Percentiles rank a stretch among this genome's conserved stretches.
These are phyloP conservation scores for Burhinus bistriatus DNA, from an alignment of 2,113 vertebrate species.

Conservation along the genomic window DNA sequence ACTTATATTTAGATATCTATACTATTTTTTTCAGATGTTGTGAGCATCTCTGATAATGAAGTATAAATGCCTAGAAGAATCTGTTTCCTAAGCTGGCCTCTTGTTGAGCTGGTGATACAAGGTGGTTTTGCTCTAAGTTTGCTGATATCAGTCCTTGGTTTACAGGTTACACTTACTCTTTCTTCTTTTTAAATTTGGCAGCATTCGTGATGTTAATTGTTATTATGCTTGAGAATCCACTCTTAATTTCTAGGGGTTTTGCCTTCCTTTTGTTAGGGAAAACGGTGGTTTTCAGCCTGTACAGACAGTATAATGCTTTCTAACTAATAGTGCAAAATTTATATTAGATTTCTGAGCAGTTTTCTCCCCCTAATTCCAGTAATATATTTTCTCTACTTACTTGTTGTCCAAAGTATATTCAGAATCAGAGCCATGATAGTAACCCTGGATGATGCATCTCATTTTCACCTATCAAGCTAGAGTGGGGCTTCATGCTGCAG, in stretches of 20 bases:
- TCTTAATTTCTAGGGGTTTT: not conserved
- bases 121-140: not conserved
- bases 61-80: not conserved
- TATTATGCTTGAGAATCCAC: not conserved
- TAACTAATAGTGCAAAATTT: not conserved
- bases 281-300: not conserved
- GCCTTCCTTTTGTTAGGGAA: not conserved
- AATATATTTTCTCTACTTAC: not conserved
- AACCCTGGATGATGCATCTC: not conserved
- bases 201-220: not conserved
- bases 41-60: not conserved
- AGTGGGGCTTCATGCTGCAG: not conserved
- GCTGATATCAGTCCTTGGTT: not conserved
- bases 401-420: not conserved
- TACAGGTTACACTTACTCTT: not conserved
- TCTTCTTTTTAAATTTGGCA: not conserved
- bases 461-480: not conserved
- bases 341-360: not conserved
- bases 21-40: not conserved
- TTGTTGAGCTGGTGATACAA: not conserved
- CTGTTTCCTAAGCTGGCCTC: not conserved
- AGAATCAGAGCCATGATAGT: not conserved
- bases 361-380: not conserved
- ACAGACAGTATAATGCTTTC: not conserved
- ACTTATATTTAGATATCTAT: not conserved